phyloP scores from a whole-genome alignment of 2,888 invertebrate species.

The Oscheius sp. region DNA sequence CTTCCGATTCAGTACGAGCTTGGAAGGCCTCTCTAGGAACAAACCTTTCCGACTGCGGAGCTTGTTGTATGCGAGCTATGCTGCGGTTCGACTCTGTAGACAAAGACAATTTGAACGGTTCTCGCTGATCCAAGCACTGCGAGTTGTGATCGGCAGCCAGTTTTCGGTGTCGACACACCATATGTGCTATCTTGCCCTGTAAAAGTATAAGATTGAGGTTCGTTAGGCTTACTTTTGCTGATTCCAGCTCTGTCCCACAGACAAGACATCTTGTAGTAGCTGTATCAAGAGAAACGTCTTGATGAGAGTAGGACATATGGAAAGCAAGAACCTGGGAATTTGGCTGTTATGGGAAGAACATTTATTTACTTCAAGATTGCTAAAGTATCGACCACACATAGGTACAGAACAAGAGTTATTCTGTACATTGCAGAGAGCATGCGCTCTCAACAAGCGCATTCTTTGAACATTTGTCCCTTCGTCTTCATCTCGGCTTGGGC shows the following conservation, averaged over 20 bases:
- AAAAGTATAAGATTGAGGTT: conserved; percentile 1
- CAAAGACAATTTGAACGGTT: conserved; percentile 44
- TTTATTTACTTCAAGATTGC: not conserved
- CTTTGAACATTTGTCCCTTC: not conserved
- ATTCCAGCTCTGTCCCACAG: conserved; percentile 51
- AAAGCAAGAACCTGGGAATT: conserved; percentile 51
- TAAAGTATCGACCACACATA: conserved; percentile 5
- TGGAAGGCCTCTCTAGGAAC: not conserved
- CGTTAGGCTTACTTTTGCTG: conserved; percentile 43
- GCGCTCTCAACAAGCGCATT: not conserved
- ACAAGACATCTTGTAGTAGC: conserved; percentile 44
- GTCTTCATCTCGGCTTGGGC: not conserved
- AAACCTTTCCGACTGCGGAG: not conserved
- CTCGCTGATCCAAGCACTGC: conserved; percentile 52
- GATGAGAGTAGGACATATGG: conserved; percentile 57
- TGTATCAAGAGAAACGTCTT: conserved; percentile 41
- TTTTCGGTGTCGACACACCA: conserved; percentile 44
- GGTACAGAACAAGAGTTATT: not conserved
- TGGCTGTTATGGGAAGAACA: not conserved
- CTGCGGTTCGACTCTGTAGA: conserved; percentile 46
- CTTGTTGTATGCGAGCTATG: not conserved
- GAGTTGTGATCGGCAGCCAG: conserved; percentile 49
- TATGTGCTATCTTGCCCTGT: conserved; percentile 51
- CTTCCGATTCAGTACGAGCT: not conserved
- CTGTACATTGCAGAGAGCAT: not conserved